Base-by-base conservation (phyloP, 2,113 vertebrate genomes). In the Cheirogaleus medius region DNA sequence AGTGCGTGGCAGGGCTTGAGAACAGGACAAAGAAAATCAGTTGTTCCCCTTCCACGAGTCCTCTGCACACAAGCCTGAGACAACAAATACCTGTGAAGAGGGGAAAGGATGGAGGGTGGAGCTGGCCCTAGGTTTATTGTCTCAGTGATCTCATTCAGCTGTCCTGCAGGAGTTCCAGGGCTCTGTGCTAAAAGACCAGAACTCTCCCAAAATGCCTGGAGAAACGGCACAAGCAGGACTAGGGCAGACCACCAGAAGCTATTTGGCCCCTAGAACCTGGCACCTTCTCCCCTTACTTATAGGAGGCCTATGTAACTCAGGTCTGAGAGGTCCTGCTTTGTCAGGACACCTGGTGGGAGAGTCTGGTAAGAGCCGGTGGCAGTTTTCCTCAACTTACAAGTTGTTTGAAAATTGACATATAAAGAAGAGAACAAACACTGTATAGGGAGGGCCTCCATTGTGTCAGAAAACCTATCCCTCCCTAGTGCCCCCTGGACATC, bases 221-320 rank as follows among this genome's bases (percentile, higher is more conserved):
- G 27, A 90, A 84, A 76, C 20, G 29, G 1, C 3, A 34, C 7
- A 44, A 12, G 44, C n/a, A 37, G 39, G 77, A 44, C 3, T 58
- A 29, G 89, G 83, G 34, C 39, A 37, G 44, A 27, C 25, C 2
- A n/a, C 29, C 47, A 66, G 90, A 91, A 68, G 37, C 14, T 20
- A 27, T 52, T 42, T 6, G 20, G 25, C 37, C 39, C n/a, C 20
- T 68, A 8, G 1, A 37, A 7, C 9, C 54, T 42, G 71, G 6
- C 10, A 17, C 12, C 0, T 18, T 2, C 4, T 15, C 0, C 7
- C 8, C 17, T 68, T 15, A 8, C 7, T 37, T 42, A 60, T 42
- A 42, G 69, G 27, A 68, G 3, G 37, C n/a, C 6, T 12, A 23
- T 7, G 6, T 21, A 27, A 34, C 29, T 37, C 4, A 10, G 17